Evolutionary conservation across 2,113 vertebrate species (phyloP).

Genomic region (Triplophysa dalaica): DNA sequence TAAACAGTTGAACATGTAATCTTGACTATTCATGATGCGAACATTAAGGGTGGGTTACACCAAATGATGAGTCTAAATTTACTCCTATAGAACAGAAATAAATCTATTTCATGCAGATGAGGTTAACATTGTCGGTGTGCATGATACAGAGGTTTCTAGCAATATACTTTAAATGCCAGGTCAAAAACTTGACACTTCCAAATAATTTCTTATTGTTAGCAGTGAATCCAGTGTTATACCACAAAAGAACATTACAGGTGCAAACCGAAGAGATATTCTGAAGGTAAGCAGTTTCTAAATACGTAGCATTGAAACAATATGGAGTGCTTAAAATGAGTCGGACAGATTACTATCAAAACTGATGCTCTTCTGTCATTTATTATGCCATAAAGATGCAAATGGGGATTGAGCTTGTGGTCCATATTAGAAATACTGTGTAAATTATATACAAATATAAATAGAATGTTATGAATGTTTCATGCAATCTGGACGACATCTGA

Average conservation of each 20-base stretch:
- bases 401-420: not conserved
- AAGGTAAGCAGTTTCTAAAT: not conserved
- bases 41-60: not conserved
- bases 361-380: not conserved
- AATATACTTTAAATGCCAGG: not conserved
- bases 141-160: not conserved
- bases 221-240: not conserved
- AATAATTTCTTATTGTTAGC: not conserved
- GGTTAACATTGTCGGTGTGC: not conserved
- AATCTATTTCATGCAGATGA: not conserved
- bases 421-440: not conserved
- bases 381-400: not conserved
- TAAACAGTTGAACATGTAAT: constrained; percentile 1
- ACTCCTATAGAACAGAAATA: not conserved
- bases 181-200: not conserved
- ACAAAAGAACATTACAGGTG: not conserved
- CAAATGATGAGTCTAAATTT: not conserved
- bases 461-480: constrained; percentile 8
- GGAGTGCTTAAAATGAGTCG: not conserved
- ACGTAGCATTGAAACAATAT: constrained; percentile 6
- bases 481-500: constrained; percentile 27
- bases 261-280: not conserved
- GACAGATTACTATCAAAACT: not conserved
- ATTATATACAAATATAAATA: not conserved
- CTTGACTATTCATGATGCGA: not conserved